Conservation (phyloP, 2,113 vertebrate species). For the Hydrochoerus hydrochaeris region DNA sequence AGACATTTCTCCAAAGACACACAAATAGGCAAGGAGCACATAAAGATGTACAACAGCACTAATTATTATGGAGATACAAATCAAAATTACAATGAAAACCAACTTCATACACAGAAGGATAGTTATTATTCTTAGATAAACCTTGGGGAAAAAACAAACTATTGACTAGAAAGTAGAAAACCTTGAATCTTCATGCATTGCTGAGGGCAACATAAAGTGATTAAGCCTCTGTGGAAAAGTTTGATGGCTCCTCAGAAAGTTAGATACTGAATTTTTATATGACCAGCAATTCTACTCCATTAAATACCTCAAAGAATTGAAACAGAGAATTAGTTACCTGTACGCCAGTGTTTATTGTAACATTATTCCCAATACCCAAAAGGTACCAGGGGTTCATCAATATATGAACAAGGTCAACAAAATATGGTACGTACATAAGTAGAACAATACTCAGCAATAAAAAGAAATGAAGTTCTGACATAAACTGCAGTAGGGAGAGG, state of each 20-base stretch:
- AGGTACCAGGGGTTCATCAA: background rate
- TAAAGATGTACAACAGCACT: background rate
- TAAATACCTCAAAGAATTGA: background rate
- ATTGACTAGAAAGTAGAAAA: background rate
- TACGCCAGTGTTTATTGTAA: background rate
- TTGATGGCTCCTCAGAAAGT: background rate
- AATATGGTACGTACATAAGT: background rate
- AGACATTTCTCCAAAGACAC: background rate
- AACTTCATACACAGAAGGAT: background rate
- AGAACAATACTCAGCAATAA: background rate
- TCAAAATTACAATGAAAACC: constrained; percentile 27
- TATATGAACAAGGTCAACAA: background rate
- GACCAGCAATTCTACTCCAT: background rate
- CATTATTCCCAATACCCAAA: background rate
- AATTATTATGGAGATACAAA: background rate
- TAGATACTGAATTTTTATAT: background rate
- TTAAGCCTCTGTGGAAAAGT: background rate
- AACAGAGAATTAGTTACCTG: background rate
- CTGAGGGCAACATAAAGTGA: background rate
- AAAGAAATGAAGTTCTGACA: background rate
- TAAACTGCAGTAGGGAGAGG: background rate
- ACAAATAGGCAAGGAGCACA: background rate
- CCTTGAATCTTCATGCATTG: background rate
- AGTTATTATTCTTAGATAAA: background rate
- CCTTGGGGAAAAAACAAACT: background rate